These are phyloP conservation scores for Adelphocoris suturalis DNA, from an alignment of 2,888 invertebrate genomes.

Conservation along the genomic window DNA sequence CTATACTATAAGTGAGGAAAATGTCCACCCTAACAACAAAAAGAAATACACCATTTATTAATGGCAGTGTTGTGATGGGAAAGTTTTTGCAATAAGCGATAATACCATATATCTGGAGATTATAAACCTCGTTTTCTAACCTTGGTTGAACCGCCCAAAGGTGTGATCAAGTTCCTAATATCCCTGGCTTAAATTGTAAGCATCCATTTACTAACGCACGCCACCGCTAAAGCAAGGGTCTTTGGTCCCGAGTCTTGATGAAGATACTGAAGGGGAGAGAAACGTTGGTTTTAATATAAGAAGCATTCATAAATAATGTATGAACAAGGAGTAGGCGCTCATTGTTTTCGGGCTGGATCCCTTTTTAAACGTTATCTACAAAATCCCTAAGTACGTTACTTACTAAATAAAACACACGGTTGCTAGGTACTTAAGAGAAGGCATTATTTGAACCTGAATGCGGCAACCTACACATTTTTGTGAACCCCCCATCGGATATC, in stretches of 20 bases:
- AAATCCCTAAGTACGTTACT: conserved; percentile 2
- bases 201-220: neutral
- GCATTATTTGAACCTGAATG: neutral
- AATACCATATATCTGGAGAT: too few species aligned
- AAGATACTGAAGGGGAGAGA: conserved; percentile 34
- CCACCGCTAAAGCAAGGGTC: neutral
- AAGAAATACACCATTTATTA: too few species aligned
- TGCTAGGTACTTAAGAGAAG: neutral
- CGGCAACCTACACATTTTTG: neutral
- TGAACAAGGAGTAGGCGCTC: conserved; percentile 30
- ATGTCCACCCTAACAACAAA: too few species aligned
- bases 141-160: neutral
- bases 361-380: conserved; percentile 49
- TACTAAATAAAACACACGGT: conserved; percentile 26
- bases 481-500: too few species aligned
- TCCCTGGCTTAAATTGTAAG: too few species aligned
- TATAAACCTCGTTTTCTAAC: neutral
- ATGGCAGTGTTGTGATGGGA: too few species aligned
- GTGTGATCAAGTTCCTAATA: neutral
- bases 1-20: too few species aligned
- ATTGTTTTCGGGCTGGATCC: conserved; percentile 20
- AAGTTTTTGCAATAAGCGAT: too few species aligned
- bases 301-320: conserved; percentile 57
- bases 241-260: neutral
- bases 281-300: conserved; percentile 51